A percentile compares a stretch with the other conserved stretches of the same genome.
Evolutionary conservation across 64 coral and sea anemone species (phyloP).

Genomic region (Porites australiensis): DNA sequence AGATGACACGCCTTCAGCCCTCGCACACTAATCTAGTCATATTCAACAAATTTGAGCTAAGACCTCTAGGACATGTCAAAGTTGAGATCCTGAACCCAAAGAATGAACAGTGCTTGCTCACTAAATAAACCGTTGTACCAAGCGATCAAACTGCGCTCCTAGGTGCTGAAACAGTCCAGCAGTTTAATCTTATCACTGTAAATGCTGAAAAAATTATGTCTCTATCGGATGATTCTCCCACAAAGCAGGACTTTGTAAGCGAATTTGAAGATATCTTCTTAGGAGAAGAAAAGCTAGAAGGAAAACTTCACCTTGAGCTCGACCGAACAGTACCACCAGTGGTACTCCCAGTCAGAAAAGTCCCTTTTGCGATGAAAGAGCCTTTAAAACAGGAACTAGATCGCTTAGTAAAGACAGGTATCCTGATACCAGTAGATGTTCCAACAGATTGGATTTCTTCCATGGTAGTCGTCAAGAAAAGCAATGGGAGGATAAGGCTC

Average conservation of each 20-base stretch:
- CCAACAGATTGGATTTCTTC: conserved; percentile 46
- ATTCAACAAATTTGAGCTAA: conserved; percentile 51
- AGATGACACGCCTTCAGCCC: background rate
- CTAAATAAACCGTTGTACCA: conserved; percentile 25
- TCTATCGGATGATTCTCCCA: background rate
- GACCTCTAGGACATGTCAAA: conserved; percentile 36
- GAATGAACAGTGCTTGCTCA: background rate
- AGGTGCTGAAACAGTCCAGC: conserved; percentile 60
- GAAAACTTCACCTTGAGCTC: conserved; percentile 49
- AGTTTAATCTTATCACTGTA: conserved; percentile 51
- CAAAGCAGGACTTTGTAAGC: conserved; percentile 39
- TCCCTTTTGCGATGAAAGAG: conserved; percentile 53
- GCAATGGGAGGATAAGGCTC: conserved; percentile 19
- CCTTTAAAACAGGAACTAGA: conserved; percentile 55
- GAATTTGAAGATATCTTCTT: conserved; percentile 54
- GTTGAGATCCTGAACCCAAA: conserved; percentile 54
- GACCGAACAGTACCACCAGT: conserved; percentile 51
- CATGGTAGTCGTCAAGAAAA: conserved; percentile 33
- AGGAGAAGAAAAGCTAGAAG: conserved; percentile 55
- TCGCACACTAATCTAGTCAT: conserved; percentile 29
- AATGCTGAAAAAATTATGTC: conserved; percentile 64
- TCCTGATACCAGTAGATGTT: conserved; percentile 53
- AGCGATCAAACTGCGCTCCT: conserved; percentile 32
- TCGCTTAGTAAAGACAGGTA: conserved; percentile 27
- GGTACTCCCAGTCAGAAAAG: conserved; percentile 50